phyloP scores from a whole-genome alignment of 2,113 vertebrate genomes.

The Monopterus albus region DNA sequence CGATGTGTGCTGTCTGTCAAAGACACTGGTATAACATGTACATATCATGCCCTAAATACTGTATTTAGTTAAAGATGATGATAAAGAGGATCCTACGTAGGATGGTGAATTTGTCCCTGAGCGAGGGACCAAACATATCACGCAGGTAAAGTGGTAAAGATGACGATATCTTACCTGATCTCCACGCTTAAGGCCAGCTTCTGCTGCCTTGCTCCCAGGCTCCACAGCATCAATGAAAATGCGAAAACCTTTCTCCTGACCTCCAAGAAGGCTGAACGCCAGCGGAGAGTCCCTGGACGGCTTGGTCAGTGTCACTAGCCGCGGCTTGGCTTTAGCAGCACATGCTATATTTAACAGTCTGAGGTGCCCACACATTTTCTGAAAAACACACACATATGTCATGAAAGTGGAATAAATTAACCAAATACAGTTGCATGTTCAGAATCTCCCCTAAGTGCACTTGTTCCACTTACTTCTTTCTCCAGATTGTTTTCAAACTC shows the following conservation, averaged over 20 bases:
- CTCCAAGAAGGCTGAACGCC: slow-evolving; percentile 94
- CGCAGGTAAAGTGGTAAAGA: no score
- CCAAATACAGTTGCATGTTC: no score
- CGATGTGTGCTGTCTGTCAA: not conserved
- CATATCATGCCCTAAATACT: not conserved
- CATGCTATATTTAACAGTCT: slow-evolving; percentile 98
- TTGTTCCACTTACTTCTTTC: slow-evolving; percentile 87
- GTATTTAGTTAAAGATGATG: no score
- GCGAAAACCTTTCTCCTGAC: slow-evolving; percentile 95
- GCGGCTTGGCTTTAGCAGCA: slow-evolving; percentile 96
- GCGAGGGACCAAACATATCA: not conserved
- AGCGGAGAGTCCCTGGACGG: slow-evolving; percentile 93
- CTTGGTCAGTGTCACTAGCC: slow-evolving; percentile 94
- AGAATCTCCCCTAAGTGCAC: fast-evolving
- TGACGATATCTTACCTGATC: slow-evolving; percentile 87
- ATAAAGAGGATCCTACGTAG: not conserved
- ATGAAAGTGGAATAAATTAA: not conserved
- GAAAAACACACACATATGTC: not conserved
- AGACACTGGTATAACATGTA: not conserved
- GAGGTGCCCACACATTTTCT: slow-evolving; percentile 99
- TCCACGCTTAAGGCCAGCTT: slow-evolving; percentile 94
- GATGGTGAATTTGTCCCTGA: not conserved
- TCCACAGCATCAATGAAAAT: slow-evolving; percentile 97
- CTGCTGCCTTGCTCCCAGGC: slow-evolving; percentile 92
- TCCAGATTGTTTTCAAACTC: slow-evolving; percentile 99